Conservation (phyloP, 2,113 vertebrate genomes). For the Morphnarchus princeps region DNA sequence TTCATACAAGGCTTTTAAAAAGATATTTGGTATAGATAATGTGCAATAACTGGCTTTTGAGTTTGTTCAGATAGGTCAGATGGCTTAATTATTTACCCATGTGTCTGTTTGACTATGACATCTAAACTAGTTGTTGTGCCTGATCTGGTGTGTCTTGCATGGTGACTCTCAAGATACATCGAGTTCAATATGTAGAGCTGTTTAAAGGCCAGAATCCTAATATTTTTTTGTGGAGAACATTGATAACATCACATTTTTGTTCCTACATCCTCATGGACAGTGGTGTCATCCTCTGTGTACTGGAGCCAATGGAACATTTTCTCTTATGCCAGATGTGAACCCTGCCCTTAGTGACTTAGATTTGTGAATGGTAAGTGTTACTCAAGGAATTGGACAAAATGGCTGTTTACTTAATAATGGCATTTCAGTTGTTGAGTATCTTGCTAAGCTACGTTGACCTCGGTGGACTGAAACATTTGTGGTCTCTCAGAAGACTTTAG, state of each 20-base stretch:
- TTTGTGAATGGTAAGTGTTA: slow-evolving; percentile 48
- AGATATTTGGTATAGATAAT: neutral
- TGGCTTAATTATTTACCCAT: slow-evolving; percentile 60
- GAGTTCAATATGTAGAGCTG: neutral
- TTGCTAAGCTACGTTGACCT: neutral
- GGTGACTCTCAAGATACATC: neutral
- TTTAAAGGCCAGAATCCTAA: neutral
- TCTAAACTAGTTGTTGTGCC: neutral
- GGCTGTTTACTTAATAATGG: neutral
- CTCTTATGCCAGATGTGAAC: neutral
- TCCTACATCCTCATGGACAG: neutral
- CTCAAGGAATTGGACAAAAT: neutral
- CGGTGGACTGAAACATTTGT: neutral
- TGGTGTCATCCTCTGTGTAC: neutral
- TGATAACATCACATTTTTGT: neutral
- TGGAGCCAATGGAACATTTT: neutral
- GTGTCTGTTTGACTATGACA: slow-evolving; percentile 38
- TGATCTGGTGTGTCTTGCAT: neutral
- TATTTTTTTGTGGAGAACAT: neutral
- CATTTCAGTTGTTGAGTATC: neutral
- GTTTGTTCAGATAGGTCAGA: slow-evolving; percentile 32
- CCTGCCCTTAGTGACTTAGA: neutral
- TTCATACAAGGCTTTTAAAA: neutral
- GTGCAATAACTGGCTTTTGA: neutral
- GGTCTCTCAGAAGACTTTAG: neutral